Percentiles rank a stretch among this genome's conserved stretches.
These are phyloP conservation scores for Drosophila jambulina DNA, from an alignment of 1,140 invertebrate genomes.

Conservation along the genomic window DNA sequence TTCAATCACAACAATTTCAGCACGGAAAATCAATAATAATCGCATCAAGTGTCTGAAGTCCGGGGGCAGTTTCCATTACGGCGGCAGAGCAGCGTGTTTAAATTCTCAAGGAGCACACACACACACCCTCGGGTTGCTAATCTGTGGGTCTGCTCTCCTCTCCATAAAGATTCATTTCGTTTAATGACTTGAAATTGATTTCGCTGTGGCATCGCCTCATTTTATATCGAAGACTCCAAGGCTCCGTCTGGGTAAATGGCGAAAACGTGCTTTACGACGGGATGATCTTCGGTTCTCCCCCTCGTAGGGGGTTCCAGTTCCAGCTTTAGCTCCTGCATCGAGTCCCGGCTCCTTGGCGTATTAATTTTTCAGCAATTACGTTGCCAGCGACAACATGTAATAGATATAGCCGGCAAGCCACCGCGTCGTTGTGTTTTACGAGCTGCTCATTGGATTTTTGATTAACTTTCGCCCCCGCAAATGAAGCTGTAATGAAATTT, in stretches of 20 bases:
- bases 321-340: conserved; percentile 10
- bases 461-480: conserved; percentile 73
- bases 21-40: conserved; percentile 77
- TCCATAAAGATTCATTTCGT: conserved; percentile 84
- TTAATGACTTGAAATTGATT: conserved; percentile 85
- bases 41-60: conserved; percentile 52
- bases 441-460: conserved; percentile 81
- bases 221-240: conserved; percentile 59
- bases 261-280: conserved; percentile 78
- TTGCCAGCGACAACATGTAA: conserved; percentile 77
- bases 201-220: conserved; percentile 70
- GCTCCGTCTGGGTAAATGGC: conserved; percentile 62
- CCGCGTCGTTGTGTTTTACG: conserved; percentile 62
- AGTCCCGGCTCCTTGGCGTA: conserved; percentile 52
- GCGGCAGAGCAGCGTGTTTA: conserved; percentile 59
- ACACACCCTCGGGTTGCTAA: conserved; percentile 44
- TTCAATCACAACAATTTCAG: conserved; percentile 67
- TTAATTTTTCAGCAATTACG: conserved; percentile 83
- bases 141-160: conserved; percentile 36
- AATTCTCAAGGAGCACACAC: conserved; percentile 48
- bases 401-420: conserved; percentile 49
- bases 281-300: conserved; percentile 53
- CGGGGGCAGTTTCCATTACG: conserved; percentile 46
- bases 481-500: conserved; percentile 83
- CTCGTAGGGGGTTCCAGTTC: conserved; percentile 3